Evolutionary conservation across 2,888 invertebrate species (phyloP).

Genomic region (Stegophylla sp.): DNA sequence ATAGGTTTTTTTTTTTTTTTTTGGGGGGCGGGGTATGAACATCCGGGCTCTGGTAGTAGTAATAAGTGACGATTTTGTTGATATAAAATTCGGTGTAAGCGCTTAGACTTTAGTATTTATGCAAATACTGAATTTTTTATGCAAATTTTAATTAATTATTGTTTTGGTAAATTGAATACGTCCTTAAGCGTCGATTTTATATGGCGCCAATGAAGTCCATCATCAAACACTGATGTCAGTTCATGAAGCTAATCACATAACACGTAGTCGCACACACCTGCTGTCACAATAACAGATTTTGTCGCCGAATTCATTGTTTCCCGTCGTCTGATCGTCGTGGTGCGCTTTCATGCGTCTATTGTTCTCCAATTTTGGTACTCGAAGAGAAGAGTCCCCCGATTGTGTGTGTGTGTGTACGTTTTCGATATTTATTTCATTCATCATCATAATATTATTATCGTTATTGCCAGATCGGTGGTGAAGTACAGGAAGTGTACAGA

Average conservation of each 20-base stretch:
- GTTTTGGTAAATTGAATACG: no score
- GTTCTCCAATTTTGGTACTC: constrained; percentile 48
- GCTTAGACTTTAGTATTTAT: no score
- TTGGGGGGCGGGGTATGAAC: no score
- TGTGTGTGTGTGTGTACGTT: constrained; percentile 22
- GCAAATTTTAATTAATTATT: no score
- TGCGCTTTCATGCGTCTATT: constrained; percentile 18
- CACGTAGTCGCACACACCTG: neutral
- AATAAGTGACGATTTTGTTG: no score
- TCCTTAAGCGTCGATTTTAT: no score
- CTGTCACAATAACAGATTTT: neutral
- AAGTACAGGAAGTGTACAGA: constrained; percentile 46
- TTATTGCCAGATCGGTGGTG: constrained; percentile 18
- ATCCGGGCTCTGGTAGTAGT: no score
- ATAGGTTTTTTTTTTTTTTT: no score
- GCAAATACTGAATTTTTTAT: no score
- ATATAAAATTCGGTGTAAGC: no score
- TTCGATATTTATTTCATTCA: constrained; percentile 52
- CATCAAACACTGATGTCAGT: neutral
- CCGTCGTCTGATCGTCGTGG: constrained; percentile 40
- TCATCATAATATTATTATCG: constrained; percentile 29
- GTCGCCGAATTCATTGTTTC: constrained; percentile 48
- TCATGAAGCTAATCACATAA: neutral
- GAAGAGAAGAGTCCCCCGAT: constrained; percentile 23
- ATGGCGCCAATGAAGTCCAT: constrained; percentile 11